These are phyloP conservation scores for Trichonephila inaurata DNA, from an alignment of 1,140 invertebrate species.

Conservation along the genomic window DNA sequence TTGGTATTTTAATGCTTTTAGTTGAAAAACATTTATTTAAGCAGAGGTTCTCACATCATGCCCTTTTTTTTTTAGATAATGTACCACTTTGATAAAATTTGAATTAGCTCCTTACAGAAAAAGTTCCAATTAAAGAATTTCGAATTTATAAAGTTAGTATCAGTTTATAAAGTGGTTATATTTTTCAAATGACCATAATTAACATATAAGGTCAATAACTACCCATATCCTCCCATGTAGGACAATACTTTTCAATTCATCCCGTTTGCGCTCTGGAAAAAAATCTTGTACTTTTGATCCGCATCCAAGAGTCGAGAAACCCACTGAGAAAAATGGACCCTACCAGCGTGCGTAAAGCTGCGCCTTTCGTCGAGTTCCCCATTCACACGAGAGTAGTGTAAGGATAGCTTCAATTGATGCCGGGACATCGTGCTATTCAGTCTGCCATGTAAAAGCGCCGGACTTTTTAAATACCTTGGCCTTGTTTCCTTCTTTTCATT, in stretches of 20 bases:
- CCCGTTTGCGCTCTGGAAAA: background rate
- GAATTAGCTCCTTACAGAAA: too few species aligned
- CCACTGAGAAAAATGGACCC: slow-evolving; percentile 45
- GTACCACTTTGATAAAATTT: too few species aligned
- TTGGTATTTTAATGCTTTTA: too few species aligned
- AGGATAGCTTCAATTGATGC: slow-evolving; percentile 41
- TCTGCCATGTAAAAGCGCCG: slow-evolving; percentile 28
- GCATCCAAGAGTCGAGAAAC: background rate
- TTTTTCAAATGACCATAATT: too few species aligned
- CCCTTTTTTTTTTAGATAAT: too few species aligned
- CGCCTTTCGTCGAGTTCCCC: slow-evolving; percentile 33
- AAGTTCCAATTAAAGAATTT: too few species aligned
- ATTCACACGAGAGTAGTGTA: slow-evolving; percentile 22
- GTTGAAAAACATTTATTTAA: too few species aligned
- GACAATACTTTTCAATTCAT: background rate
- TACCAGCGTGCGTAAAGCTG: slow-evolving; percentile 55
- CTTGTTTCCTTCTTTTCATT: background rate
- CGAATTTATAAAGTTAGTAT: too few species aligned
- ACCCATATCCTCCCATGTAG: too few species aligned
- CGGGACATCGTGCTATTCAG: slow-evolving; percentile 18
- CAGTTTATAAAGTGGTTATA: too few species aligned
- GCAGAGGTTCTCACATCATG: too few species aligned
- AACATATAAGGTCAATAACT: too few species aligned
- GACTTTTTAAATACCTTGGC: slow-evolving; percentile 36
- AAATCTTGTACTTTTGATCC: background rate